Evolutionary conservation across 1,140 invertebrate species (phyloP).

Genomic region (Hycleus phaleratus): DNA sequence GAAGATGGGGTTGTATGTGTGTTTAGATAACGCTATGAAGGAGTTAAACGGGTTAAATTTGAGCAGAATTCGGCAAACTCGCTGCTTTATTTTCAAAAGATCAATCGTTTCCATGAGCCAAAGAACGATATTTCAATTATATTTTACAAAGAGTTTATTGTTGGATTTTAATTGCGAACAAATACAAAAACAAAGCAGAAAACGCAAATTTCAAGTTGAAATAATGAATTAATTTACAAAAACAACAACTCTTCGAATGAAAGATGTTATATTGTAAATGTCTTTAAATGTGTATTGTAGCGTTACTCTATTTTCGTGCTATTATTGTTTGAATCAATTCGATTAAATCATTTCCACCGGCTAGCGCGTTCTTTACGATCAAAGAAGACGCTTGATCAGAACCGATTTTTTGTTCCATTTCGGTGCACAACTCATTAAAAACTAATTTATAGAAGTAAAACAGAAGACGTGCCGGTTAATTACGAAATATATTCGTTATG

Average conservation of each 20-base stretch:
- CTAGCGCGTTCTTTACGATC: too few species aligned
- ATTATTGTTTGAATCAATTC: too few species aligned
- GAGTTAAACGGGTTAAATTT: not conserved
- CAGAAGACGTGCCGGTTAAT: constrained; percentile 11
- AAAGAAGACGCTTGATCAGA: too few species aligned
- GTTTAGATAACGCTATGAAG: too few species aligned
- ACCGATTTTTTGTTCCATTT: not conserved
- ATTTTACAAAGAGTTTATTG: constrained; percentile 11
- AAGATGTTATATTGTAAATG: too few species aligned
- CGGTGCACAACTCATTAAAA: constrained; percentile 13
- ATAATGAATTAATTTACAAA: too few species aligned
- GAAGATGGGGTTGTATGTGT: too few species aligned
- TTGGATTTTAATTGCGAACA: constrained; percentile 12
- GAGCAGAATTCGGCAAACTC: constrained; percentile 8
- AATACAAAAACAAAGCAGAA: constrained; percentile 7
- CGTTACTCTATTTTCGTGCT: too few species aligned
- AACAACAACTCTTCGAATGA: too few species aligned
- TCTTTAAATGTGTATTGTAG: too few species aligned
- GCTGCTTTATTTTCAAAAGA: constrained; percentile 9
- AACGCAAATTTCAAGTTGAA: not conserved
- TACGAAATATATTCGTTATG: constrained; percentile 9
- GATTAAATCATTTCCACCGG: too few species aligned
- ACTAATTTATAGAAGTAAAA: constrained; percentile 13
- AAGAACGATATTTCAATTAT: constrained; percentile 12
- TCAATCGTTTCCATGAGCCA: constrained; percentile 11